Base-by-base conservation (phyloP, 2,888 invertebrate species). In the Polia nebulosa region DNA sequence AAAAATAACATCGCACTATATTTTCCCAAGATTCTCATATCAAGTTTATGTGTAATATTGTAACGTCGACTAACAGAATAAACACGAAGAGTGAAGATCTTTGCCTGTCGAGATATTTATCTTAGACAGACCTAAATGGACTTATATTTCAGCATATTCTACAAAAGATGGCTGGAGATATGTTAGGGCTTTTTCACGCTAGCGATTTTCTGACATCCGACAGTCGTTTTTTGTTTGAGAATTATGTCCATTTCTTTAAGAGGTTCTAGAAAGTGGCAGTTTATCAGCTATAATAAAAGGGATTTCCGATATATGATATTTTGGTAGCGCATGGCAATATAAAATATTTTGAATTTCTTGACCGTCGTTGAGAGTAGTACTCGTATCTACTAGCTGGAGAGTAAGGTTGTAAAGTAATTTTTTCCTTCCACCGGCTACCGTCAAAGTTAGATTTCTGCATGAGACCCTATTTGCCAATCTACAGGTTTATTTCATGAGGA, bases 61-160 rank as follows among this genome's bases (percentile, higher is more conserved):
- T 57, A 22, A 74, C 22, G 41, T 45, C 32, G 51, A 47, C 58
- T 77, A 59, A 78, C 63, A 64, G 44, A 77, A 81, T 78, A 81
- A 81, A 81, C 72, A 77, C n/a, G 15, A 53, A 60, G 77, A 64
- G 78, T 76, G 51, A 58, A 81, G 81, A 77, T 71, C 63, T 61
- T 67, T 39, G 76, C 57, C 39, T 57, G 80, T 67, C 51, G 52
- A 61, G 68, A 80, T 76, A 76, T 76, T 66, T 78, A 72, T 77
- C 51, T 76, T 49, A 51, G 77, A 62, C 78, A 65, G 27, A 49
- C 47, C 72, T 61, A 80, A 75, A 80, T 67, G 53, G 68, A 58
- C 53, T 58, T 66, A 76, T 76, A 80, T 80, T 75, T 76, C 60
- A 80, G 76, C 27, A 68, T 80, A 62, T 76, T 76, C 53, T 62